Base-by-base conservation (phyloP, 2,888 invertebrate genomes). In the Hydrotaea cyrtoneurina region DNA sequence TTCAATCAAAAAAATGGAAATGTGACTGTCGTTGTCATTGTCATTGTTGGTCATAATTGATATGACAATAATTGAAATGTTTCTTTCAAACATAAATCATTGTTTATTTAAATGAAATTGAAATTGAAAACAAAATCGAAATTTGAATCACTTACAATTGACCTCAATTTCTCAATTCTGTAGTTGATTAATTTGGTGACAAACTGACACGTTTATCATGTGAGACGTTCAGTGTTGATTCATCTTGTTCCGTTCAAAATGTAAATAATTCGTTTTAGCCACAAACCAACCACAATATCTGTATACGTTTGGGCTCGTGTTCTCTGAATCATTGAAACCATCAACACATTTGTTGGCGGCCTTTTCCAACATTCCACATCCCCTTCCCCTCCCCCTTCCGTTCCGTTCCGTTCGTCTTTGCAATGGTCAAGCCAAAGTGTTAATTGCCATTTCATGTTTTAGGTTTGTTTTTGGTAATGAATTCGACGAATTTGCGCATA, bases 1-100 rank as follows among this genome's bases (percentile, higher is more conserved):
- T 50, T 77, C 80, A 76, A 81, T 72, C 69, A 69, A 69, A n/a
- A n/a, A n/a, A 31, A 69, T 69, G 66, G 43, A 66, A 66, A 66
- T 69, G 19, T 21, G 23, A 43, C n/a, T 69, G 69, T 69, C 21
- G 23, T 43, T 69, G 46, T 69, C 39, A 39, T 39, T 66, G 43
- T 66, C 39, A 39, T 66, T 66, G 66, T 66, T 66, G 43, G 10
- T 69, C 31, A 69, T 66, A 66, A 46, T 46, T 69, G 23, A 69
- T 69, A 46, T 43, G 69, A 69, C 69, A 46, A 69, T 69, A 69
- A 69, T 43, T 69, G 69, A 69, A 69, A 69, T 66, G 66, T 39
- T 64, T 43, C 39, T 8, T 19, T n/a, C 17, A 13, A n/a, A 15
- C 11, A 62, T 26, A 62, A 62, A 62, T n/a, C 59, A 62, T 31